phyloP scores from a whole-genome alignment of 1,140 invertebrate species.

The Tetranychus cinnabarinus region DNA sequence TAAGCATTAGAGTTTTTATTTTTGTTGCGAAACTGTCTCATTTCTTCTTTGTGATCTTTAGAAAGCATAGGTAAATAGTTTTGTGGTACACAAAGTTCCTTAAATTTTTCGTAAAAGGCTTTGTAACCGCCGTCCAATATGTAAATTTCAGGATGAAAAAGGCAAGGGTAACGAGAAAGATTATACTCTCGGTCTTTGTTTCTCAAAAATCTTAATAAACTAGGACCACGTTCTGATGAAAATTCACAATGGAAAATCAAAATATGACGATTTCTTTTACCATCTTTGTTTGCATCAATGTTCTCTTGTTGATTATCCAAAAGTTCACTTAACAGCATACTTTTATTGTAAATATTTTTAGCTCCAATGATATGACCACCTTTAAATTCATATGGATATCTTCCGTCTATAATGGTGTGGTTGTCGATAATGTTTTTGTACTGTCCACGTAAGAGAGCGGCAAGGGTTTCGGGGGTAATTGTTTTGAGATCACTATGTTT shows the following conservation, averaged over 20 bases:
- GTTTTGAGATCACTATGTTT: slow-evolving; percentile 63
- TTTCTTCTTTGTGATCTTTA: background rate
- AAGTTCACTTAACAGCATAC: slow-evolving; percentile 36
- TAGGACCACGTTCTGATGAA: slow-evolving; percentile 77
- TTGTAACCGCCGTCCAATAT: slow-evolving; percentile 83
- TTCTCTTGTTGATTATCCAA: slow-evolving; percentile 19
- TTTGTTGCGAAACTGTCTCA: background rate
- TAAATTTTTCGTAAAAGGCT: slow-evolving; percentile 40
- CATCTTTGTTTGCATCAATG: background rate
- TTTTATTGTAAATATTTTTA: slow-evolving; percentile 42
- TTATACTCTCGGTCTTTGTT: slow-evolving; percentile 57
- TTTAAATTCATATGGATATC: slow-evolving; percentile 92
- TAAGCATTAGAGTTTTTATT: background rate
- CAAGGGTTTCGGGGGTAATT: slow-evolving; percentile 49
- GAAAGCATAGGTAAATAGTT: background rate
- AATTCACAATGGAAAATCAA: slow-evolving; percentile 97
- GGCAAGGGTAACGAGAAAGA: slow-evolving; percentile 53
- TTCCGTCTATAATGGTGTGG: slow-evolving; percentile 34
- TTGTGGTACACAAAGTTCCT: slow-evolving; percentile 1
- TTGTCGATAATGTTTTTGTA: slow-evolving; percentile 33
- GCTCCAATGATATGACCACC: slow-evolving; percentile 77
- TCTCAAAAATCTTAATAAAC: slow-evolving; percentile 47
- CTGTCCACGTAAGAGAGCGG: slow-evolving; percentile 37
- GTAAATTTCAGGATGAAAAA: slow-evolving; percentile 85
- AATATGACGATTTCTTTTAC: slow-evolving; percentile 33